phyloP scores from a whole-genome alignment of 1,140 invertebrate species.

The Chionoecetes opilio region DNA sequence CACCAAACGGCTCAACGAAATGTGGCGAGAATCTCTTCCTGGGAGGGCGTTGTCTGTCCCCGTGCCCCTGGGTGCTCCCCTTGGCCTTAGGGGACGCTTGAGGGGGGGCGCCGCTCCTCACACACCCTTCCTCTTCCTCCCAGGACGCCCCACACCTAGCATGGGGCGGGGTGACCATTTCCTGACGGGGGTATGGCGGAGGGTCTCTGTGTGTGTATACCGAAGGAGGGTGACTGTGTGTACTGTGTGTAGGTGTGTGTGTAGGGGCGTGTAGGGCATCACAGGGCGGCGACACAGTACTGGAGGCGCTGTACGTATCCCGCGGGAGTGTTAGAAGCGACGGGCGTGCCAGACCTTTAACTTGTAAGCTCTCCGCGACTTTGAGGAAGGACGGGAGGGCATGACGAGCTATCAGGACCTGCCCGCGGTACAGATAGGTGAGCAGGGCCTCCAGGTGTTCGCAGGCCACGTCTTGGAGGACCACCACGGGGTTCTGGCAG shows the following conservation, averaged over 20 bases:
- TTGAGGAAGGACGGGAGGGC: constrained; percentile 45
- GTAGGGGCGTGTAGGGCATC: too few species aligned
- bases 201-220: background rate
- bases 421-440: constrained; percentile 53
- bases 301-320: background rate
- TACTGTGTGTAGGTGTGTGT: background rate
- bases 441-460: constrained; percentile 49
- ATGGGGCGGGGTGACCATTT: background rate
- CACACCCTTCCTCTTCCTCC: background rate
- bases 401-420: background rate
- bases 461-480: constrained; percentile 49
- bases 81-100: background rate
- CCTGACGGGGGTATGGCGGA: background rate
- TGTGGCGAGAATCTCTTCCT: background rate
- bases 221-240: background rate
- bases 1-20: background rate
- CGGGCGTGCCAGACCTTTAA: constrained; percentile 56
- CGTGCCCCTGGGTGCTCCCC: background rate
- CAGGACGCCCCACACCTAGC: background rate
- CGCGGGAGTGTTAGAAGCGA: background rate
- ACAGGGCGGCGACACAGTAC: too few species aligned
- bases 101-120: background rate
- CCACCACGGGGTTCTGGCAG: constrained; percentile 62
- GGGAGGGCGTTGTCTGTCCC: background rate
- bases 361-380: constrained; percentile 54